Conservation (phyloP, 1,140 invertebrate genomes). For the Plectrocnemia conspersa region DNA sequence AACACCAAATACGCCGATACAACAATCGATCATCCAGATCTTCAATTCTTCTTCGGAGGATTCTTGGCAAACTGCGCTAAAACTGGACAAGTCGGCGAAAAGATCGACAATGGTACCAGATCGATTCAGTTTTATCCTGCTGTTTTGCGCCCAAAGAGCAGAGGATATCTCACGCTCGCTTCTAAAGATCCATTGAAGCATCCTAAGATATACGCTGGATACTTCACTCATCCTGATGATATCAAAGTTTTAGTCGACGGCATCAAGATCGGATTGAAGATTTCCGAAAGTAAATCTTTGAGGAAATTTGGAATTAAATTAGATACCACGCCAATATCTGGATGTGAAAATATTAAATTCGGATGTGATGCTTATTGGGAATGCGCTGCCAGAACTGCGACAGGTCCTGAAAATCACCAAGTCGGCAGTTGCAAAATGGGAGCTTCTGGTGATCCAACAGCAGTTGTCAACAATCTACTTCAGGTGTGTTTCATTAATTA, state of each 20-base stretch:
- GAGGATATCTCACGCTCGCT: constrained; percentile 67
- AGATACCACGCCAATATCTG: constrained; percentile 63
- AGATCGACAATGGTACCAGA: constrained; percentile 59
- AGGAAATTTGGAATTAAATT: constrained; percentile 66
- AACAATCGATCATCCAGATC: constrained; percentile 71
- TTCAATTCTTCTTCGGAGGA: constrained; percentile 81
- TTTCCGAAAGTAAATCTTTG: constrained; percentile 64
- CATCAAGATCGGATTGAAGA: constrained; percentile 62
- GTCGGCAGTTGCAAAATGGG: constrained; percentile 81
- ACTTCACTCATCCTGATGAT: constrained; percentile 57
- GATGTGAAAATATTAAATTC: constrained; percentile 67
- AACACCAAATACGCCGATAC: constrained; percentile 75
- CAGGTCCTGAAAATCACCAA: constrained; percentile 80
- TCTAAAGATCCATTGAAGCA: constrained; percentile 65
- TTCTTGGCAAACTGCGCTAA: constrained; percentile 76
- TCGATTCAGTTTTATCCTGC: constrained; percentile 60
- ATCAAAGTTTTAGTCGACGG: constrained; percentile 69
- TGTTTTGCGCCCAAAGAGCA: constrained; percentile 73
- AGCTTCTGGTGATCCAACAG: constrained; percentile 56
- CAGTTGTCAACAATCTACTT: constrained; percentile 68
- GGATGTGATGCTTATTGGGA: constrained; percentile 77
- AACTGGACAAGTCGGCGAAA: constrained; percentile 78
- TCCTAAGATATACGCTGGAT: constrained; percentile 50
- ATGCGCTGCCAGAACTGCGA: constrained; percentile 69
- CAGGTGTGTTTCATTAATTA: constrained; percentile 42